Evolutionary conservation across 92 coral and sea anemone genomes (phyloP).

Genomic region (Umimayanthus kanabou): DNA sequence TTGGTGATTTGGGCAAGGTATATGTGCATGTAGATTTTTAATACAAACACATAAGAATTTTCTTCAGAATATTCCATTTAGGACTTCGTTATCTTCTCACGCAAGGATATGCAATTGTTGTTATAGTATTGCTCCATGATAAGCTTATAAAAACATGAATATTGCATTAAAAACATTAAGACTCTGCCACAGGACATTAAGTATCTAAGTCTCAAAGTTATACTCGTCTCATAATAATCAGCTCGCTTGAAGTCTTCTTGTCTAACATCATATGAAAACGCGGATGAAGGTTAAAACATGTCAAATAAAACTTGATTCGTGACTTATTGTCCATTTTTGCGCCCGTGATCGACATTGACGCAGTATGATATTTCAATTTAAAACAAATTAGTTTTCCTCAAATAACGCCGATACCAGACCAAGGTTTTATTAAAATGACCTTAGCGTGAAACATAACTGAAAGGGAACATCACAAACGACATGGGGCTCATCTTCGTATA

Average conservation of each 20-base stretch:
- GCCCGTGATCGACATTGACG: background rate
- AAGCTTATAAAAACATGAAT: background rate
- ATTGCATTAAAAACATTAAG: background rate
- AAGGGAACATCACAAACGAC: background rate
- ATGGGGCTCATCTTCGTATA: background rate
- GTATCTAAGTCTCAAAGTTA: background rate
- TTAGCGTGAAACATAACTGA: conserved; percentile 17
- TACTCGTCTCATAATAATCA: background rate
- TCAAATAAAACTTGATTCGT: background rate
- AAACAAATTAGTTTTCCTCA: background rate
- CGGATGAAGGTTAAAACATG: too few species aligned
- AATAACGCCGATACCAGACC: background rate
- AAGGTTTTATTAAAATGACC: background rate
- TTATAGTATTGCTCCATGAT: background rate
- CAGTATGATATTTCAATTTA: conserved; percentile 1
- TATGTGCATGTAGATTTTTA: background rate
- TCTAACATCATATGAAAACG: background rate
- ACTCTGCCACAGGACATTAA: background rate
- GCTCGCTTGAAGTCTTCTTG: background rate
- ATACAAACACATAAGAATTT: background rate
- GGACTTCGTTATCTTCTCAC: background rate
- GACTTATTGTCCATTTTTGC: background rate
- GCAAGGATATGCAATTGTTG: background rate
- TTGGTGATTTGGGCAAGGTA: background rate
- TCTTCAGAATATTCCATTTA: background rate